Conservation (phyloP, 2,888 invertebrate species). For the Perizoma affinitatum region DNA sequence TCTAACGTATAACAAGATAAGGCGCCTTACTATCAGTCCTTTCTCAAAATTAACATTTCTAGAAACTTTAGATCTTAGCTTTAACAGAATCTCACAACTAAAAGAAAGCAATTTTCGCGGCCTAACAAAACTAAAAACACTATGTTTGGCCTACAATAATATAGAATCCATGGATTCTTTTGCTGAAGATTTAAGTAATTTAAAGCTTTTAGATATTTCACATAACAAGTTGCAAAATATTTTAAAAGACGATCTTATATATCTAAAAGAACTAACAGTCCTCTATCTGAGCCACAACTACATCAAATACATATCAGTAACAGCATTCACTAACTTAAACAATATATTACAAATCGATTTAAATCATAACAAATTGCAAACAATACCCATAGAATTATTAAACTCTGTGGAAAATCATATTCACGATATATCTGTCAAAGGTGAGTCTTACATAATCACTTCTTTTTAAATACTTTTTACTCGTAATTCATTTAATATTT, state of each 20-base stretch:
- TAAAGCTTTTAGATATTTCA: constrained; percentile 92
- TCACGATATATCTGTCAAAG: constrained; percentile 91
- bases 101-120: constrained; percentile 94
- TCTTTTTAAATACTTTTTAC: no score
- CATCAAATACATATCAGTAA: constrained; percentile 91
- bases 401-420: constrained; percentile 93
- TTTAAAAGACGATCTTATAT: constrained; percentile 89
- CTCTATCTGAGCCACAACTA: constrained; percentile 92
- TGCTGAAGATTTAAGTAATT: constrained; percentile 88
- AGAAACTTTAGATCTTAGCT: constrained; percentile 91
- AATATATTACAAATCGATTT: constrained; percentile 91
- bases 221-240: constrained; percentile 92
- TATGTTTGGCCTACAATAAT: constrained; percentile 93
- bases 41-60: constrained; percentile 90
- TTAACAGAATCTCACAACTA: constrained; percentile 91
- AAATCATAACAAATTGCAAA: constrained; percentile 91
- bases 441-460: constrained; percentile 69
- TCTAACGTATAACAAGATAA: constrained; percentile 89
- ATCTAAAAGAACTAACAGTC: constrained; percentile 91
- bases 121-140: constrained; percentile 87
- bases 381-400: constrained; percentile 90
- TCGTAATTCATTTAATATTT: background rate
- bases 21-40: constrained; percentile 92
- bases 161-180: constrained; percentile 93
- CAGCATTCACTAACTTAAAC: constrained; percentile 90